Conservation (phyloP, 2,113 vertebrate genomes). For the Neolamprologus tretocephalus region DNA sequence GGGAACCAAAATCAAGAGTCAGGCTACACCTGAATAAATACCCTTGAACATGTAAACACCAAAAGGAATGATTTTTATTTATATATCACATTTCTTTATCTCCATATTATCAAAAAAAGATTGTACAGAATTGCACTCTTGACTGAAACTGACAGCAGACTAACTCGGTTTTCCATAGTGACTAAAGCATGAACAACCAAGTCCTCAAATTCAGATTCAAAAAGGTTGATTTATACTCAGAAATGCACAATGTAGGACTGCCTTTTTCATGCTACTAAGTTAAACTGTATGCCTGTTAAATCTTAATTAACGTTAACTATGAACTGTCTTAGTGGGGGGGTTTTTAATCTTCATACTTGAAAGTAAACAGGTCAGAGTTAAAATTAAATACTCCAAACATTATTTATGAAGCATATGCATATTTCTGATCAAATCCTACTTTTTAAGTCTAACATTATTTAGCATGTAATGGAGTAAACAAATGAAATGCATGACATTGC, state of each 20-base stretch:
- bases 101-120: background rate
- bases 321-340: fast-evolving
- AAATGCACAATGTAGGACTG: background rate
- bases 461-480: background rate
- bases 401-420: background rate
- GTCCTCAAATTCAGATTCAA: background rate
- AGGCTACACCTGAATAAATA: background rate
- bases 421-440: background rate
- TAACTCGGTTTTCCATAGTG: fast-evolving
- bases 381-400: background rate
- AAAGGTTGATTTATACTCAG: background rate
- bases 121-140: background rate
- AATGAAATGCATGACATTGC: background rate
- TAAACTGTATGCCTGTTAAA: background rate
- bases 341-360: fast-evolving
- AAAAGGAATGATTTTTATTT: background rate
- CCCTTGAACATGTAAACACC: background rate
- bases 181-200: background rate
- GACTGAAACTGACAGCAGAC: background rate
- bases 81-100: background rate
- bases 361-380: background rate
- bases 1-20: background rate
- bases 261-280: background rate
- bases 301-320: background rate
- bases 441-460: background rate